These are phyloP conservation scores for Ornithoptera alexandrae DNA, from an alignment of 2,888 invertebrate species.

Conservation along the genomic window DNA sequence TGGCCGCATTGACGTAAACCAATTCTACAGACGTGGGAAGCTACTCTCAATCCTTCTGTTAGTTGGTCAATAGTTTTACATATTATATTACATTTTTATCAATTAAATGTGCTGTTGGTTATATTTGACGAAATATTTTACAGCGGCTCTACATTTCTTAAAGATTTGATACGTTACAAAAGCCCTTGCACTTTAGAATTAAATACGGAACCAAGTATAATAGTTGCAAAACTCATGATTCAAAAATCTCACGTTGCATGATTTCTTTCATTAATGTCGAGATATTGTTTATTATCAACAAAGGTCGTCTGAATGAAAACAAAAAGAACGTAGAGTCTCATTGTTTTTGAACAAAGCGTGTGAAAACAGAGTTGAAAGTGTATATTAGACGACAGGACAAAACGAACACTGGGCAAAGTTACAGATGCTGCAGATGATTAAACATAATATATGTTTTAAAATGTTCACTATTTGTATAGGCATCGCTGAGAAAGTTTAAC, in stretches of 20 bases:
- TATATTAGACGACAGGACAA: constrained; percentile 57
- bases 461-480: not conserved
- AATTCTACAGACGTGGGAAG: constrained; percentile 64
- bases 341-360: constrained; percentile 76
- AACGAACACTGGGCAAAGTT: constrained; percentile 35
- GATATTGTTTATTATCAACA: constrained; percentile 78
- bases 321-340: constrained; percentile 76
- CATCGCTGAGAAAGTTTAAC: not conserved
- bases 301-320: constrained; percentile 78
- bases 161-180: not conserved
- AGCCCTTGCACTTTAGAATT: not conserved
- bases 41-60: constrained; percentile 55
- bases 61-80: constrained; percentile 48
- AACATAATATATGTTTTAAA: constrained; percentile 10
- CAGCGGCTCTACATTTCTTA: not conserved
- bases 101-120: not conserved
- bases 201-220: constrained; percentile 48
- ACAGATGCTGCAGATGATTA: constrained; percentile 21
- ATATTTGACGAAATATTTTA: not conserved
- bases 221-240: constrained; percentile 66
- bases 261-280: constrained; percentile 73
- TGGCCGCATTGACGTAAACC: constrained; percentile 72
- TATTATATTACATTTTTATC: constrained; percentile 34
- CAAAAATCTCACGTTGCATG: constrained; percentile 73
- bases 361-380: constrained; percentile 73